phyloP scores from a whole-genome alignment of 1,140 invertebrate species.

The Meteorus sp. region DNA sequence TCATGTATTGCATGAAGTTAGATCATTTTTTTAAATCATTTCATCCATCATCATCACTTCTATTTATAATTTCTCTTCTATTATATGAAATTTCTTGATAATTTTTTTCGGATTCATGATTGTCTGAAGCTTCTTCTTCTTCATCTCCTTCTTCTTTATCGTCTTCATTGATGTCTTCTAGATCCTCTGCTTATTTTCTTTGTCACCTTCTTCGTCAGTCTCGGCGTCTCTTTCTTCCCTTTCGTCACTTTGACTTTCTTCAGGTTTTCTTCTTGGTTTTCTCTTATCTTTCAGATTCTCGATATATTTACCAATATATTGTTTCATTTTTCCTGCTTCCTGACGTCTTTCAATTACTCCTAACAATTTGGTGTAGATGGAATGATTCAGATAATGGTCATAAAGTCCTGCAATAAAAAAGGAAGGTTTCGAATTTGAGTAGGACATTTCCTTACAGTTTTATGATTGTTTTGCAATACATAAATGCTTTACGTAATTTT shows the following conservation, averaged over 20 bases:
- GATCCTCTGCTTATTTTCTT: background rate
- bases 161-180: background rate
- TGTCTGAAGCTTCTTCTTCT: background rate
- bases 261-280: background rate
- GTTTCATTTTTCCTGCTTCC: background rate
- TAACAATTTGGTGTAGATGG: background rate
- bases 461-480: too few relatives aligned
- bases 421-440: too few relatives aligned
- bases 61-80: background rate
- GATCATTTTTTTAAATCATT: too few relatives aligned
- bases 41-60: too few relatives aligned
- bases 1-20: too few relatives aligned
- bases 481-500: too few relatives aligned
- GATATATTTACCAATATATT: background rate
- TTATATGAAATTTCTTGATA: background rate
- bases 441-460: too few relatives aligned
- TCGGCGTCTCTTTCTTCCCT: background rate
- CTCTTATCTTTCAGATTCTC: background rate
- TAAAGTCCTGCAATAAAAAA: background rate
- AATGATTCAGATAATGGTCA: background rate
- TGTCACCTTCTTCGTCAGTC: background rate
- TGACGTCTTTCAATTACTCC: background rate
- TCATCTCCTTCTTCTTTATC: too few relatives aligned
- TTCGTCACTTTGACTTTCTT: background rate
- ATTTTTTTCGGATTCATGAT: background rate